phyloP scores from a whole-genome alignment of 2,797 vertebrate genomes.

The Phrynocephalus guinanensis region DNA sequence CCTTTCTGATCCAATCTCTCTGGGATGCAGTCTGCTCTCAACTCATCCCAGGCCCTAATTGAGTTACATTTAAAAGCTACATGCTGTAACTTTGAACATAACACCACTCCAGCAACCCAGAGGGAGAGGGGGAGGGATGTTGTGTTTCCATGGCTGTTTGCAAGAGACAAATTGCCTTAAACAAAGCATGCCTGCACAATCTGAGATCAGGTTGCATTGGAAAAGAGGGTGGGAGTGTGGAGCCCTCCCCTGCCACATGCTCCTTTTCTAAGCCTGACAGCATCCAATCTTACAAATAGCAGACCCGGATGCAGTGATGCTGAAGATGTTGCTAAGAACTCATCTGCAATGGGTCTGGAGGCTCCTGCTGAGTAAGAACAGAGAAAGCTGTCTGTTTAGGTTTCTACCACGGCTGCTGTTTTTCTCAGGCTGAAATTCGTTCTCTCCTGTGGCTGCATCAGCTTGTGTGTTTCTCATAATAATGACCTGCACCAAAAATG shows the following conservation, averaged over 20 bases:
- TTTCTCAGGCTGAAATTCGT: neutral
- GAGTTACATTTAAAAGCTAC: conserved; percentile 64
- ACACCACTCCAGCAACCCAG: neutral
- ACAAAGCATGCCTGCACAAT: neutral
- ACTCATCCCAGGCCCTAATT: conserved; percentile 48
- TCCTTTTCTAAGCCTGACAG: neutral
- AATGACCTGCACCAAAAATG: neutral
- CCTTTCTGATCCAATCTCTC: conserved; percentile 54
- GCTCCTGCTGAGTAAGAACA: neutral
- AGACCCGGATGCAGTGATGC: neutral
- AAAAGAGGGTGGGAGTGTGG: neutral
- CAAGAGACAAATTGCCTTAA: neutral
- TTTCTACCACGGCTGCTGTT: neutral
- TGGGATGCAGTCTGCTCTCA: conserved; percentile 29
- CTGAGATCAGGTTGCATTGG: neutral
- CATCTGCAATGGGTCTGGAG: too few relatives aligned
- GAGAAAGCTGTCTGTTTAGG: neutral
- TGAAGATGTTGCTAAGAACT: neutral
- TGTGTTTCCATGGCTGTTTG: neutral
- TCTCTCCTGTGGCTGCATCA: neutral
- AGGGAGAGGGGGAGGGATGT: rapidly evolving
- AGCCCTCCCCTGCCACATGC: neutral
- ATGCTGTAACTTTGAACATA: conserved; percentile 55
- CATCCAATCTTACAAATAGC: neutral
- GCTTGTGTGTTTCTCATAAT: neutral